Percentiles rank a stretch among this genome's conserved stretches.
Conservation (phyloP, 2,888 invertebrate genomes). For the Xanthorhoe designata region DNA sequence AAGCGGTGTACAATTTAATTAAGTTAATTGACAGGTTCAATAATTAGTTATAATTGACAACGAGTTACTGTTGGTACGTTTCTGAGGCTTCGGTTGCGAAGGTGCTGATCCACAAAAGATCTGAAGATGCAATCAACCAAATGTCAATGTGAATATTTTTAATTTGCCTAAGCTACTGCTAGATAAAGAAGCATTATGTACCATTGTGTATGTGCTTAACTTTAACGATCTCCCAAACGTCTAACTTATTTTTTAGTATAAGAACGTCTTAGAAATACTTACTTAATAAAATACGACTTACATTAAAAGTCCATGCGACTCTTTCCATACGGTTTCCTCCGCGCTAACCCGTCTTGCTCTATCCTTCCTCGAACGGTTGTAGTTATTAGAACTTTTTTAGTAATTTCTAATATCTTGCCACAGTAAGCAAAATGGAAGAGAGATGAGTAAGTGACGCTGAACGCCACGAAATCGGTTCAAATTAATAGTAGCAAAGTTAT, state of each 20-base stretch:
- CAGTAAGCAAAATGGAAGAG: too few relatives aligned
- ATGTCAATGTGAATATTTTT: background rate
- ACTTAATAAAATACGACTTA: slow-evolving; percentile 48
- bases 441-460: too few relatives aligned
- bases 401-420: too few relatives aligned
- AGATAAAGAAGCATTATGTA: too few relatives aligned
- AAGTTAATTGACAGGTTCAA: slow-evolving; percentile 63
- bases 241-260: too few relatives aligned
- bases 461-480: too few relatives aligned
- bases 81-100: slow-evolving; percentile 6
- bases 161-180: background rate
- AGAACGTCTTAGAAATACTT: too few relatives aligned
- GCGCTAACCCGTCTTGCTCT: slow-evolving; percentile 64
- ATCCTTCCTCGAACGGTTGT: slow-evolving; percentile 85
- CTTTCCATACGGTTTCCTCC: slow-evolving; percentile 66
- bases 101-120: background rate
- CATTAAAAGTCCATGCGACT: slow-evolving; percentile 60
- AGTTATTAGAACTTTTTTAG: too few relatives aligned
- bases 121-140: background rate
- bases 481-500: too few relatives aligned
- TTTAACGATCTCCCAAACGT: too few relatives aligned
- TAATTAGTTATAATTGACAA: slow-evolving; percentile 59
- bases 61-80: slow-evolving; percentile 23
- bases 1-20: slow-evolving; percentile 52
- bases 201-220: too few relatives aligned